These are phyloP conservation scores for Cryptophagus acutangulus DNA, from an alignment of 2,888 invertebrate species.

Conservation along the genomic window DNA sequence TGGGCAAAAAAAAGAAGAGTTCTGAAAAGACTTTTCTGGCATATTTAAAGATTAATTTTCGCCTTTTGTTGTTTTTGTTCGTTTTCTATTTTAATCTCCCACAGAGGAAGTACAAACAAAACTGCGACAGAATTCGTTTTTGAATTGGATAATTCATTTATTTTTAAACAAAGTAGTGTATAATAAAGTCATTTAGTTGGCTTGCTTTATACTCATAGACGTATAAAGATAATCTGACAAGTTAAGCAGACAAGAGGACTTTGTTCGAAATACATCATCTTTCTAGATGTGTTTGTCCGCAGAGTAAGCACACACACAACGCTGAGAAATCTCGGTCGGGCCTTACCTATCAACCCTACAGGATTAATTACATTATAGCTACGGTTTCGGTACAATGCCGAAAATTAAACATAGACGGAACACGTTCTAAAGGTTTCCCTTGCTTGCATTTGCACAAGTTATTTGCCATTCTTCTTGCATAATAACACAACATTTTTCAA, in stretches of 20 bases:
- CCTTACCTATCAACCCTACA: constrained; percentile 20
- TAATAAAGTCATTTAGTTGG: background rate
- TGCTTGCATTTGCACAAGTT: constrained; percentile 1
- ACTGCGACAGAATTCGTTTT: too few relatives aligned
- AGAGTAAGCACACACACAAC: constrained; percentile 25
- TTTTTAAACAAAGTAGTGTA: too few relatives aligned
- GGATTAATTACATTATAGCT: constrained; percentile 23
- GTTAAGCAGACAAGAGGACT: constrained; percentile 15
- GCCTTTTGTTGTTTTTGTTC: too few relatives aligned
- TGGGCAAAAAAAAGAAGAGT: too few relatives aligned
- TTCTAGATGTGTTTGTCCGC: constrained; percentile 24
- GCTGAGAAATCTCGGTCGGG: constrained; percentile 19
- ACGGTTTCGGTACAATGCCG: constrained; percentile 18
- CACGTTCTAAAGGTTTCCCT: constrained; percentile 13
- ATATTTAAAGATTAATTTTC: too few relatives aligned
- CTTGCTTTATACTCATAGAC: too few relatives aligned
- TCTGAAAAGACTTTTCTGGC: too few relatives aligned
- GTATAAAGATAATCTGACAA: background rate
- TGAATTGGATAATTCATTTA: too few relatives aligned
- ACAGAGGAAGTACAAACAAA: too few relatives aligned
- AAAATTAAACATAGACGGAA: constrained; percentile 17
- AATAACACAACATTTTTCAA: too few relatives aligned
- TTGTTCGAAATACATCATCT: constrained; percentile 20
- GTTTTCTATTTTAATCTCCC: too few relatives aligned
- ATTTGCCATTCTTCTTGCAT: background rate